These are phyloP conservation scores for Ditula angustiorana DNA, from an alignment of 2,888 invertebrate genomes.

Conservation along the genomic window DNA sequence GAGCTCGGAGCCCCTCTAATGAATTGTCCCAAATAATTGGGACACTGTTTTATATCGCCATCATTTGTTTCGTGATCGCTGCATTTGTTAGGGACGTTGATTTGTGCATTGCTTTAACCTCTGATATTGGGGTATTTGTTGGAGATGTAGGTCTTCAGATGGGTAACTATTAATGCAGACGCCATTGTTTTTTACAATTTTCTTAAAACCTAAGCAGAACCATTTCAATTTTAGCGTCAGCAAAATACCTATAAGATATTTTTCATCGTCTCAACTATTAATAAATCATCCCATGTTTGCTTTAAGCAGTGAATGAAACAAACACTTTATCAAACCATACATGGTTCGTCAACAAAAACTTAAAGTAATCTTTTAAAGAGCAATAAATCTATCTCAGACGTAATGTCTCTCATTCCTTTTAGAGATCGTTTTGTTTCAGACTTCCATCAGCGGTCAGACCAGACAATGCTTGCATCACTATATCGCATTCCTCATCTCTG, in stretches of 20 bases:
- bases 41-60: constrained; percentile 82
- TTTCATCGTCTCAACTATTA: background rate
- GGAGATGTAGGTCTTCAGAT: constrained; percentile 36
- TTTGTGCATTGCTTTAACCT: constrained; percentile 80
- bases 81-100: constrained; percentile 79
- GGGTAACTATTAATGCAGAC: background rate
- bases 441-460: constrained; percentile 57
- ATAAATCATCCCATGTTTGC: background rate
- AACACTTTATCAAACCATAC: constrained; percentile 25
- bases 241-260: background rate
- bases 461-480: constrained; percentile 63
- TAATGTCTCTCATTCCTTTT: constrained; percentile 47
- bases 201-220: background rate
- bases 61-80: constrained; percentile 81
- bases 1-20: constrained; percentile 78
- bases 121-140: constrained; percentile 65
- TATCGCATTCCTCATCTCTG: constrained; percentile 68
- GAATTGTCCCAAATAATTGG: constrained; percentile 85
- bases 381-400: constrained; percentile 47
- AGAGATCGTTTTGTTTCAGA: constrained; percentile 46
- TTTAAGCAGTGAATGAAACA: constrained; percentile 21
- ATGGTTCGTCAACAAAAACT: constrained; percentile 14
- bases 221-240: background rate
- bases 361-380: constrained; percentile 25
- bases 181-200: background rate